These are phyloP conservation scores for Diplodus sargus DNA, from an alignment of 2,797 vertebrate genomes.

Conservation along the genomic window DNA sequence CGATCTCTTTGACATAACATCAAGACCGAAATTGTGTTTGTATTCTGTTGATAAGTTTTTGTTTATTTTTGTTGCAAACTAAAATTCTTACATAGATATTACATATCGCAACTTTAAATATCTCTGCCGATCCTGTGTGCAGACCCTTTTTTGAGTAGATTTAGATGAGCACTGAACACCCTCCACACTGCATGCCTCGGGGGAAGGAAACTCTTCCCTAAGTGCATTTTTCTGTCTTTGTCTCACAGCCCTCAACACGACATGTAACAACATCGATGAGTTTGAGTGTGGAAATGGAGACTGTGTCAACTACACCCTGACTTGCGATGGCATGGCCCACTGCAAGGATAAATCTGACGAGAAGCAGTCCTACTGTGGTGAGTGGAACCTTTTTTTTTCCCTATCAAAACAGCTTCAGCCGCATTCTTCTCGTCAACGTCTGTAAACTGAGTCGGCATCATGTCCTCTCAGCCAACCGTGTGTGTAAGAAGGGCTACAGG, in stretches of 20 bases:
- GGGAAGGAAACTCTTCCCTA: not conserved
- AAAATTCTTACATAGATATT: too few relatives aligned
- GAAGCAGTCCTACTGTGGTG: conserved; percentile 98
- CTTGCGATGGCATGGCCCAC: conserved; percentile 92
- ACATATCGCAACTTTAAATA: not conserved
- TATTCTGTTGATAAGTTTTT: too few relatives aligned
- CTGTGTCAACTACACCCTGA: conserved; percentile 95
- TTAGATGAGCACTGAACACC: not conserved
- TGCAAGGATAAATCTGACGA: conserved; percentile 99
- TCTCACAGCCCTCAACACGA: conserved; percentile 91
- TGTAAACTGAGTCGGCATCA: conserved; percentile 22
- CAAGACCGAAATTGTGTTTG: too few relatives aligned
- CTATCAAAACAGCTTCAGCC: conserved; percentile 81
- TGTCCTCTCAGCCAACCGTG: conserved; percentile 89
- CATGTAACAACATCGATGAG: conserved; percentile 91
- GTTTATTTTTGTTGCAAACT: too few relatives aligned
- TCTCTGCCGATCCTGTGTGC: not conserved
- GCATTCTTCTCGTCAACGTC: conserved; percentile 48
- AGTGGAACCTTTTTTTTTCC: conserved; percentile 78
- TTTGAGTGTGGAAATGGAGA: conserved; percentile 98
- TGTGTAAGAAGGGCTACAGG: conserved; percentile 92
- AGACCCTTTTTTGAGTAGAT: conserved; percentile 8
- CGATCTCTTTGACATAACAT: too few relatives aligned
- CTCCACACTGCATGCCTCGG: not conserved
- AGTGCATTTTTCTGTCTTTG: conserved; percentile 30